Base-by-base conservation (phyloP, 1,140 invertebrate species). In the Hylyphantes graminicola region DNA sequence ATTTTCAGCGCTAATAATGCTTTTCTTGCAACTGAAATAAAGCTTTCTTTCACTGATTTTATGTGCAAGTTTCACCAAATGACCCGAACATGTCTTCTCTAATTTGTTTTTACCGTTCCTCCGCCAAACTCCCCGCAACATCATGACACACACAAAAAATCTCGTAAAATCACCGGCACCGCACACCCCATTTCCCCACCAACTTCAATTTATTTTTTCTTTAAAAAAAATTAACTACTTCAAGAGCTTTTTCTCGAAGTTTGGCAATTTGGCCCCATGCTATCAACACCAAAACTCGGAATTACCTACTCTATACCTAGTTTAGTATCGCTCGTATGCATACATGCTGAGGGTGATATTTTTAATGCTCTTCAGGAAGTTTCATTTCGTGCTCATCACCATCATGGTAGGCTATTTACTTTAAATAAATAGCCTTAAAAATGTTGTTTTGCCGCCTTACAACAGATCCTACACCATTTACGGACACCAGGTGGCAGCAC, bases 351-450 rank as follows among this genome's bases (percentile, higher is more conserved):
- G 15, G 68, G 72, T 74, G 57, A 76, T 76, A 64, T 54, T 76
- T 76, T 76, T 76, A 76, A 76, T 64, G 59, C 61, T n/a, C 6
- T 48, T 76, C 74, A n/a, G 50, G 35, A 78, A 78, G 57, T 17
- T 63, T 81, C 63, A 81, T 81, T 81, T 63, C 67, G 13, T 15
- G 11, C 17, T 65, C 80, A 83, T 74, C 59, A 51, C 72, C 79
- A 81, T 81, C 79, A 81, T 53, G 10, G 17, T 48, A 21, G 63
- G 59, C 80, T 83, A 83, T 83, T 83, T 83, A 73, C 80, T 83
- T 83, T 83, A 63, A 83, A 75, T 83, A 83, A 83, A 75, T 63
- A 83, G 72, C 80, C n/a, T 61, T 81, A 81, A 81, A 81, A 68
- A 50, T 67, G 67, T 73, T 54, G 68, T 17, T 48, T 70, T 10